Conservation (phyloP, 2,888 invertebrate species). For the Molanna angustata region DNA sequence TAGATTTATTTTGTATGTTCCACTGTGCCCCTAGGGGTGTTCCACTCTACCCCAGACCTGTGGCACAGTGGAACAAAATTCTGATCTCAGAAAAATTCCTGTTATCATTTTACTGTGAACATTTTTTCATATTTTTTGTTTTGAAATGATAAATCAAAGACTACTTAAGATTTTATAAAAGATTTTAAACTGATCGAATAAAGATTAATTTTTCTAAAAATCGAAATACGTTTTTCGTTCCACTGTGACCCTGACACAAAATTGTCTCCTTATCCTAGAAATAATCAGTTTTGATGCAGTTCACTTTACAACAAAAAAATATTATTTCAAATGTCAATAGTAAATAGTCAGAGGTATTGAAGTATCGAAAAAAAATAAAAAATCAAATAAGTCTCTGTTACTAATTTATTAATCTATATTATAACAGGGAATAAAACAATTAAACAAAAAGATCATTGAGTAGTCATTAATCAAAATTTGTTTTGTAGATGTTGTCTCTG, state of each 20-base stretch:
- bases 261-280: too few species aligned
- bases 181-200: not conserved
- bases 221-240: constrained; percentile 10
- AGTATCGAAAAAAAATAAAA: too few species aligned
- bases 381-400: too few species aligned
- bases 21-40: constrained; percentile 13
- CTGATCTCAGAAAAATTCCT: constrained; percentile 3
- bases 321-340: too few species aligned
- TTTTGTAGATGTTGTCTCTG: too few species aligned
- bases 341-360: too few species aligned
- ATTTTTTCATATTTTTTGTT: constrained; percentile 4
- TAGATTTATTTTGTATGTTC: constrained; percentile 6
- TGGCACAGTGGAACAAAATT: constrained; percentile 13
- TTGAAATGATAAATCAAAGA: constrained; percentile 2
- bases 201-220: constrained; percentile 9
- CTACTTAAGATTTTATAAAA: not conserved
- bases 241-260: not conserved
- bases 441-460: too few species aligned
- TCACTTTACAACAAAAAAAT: too few species aligned
- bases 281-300: too few species aligned
- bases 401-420: too few species aligned
- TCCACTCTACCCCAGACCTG: constrained; percentile 14
- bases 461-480: too few species aligned
- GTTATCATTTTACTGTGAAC: constrained; percentile 1
- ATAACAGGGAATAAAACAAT: too few species aligned